Evolutionary conservation across 2,797 vertebrate genomes (phyloP).

Genomic region (Danio choprae): DNA sequence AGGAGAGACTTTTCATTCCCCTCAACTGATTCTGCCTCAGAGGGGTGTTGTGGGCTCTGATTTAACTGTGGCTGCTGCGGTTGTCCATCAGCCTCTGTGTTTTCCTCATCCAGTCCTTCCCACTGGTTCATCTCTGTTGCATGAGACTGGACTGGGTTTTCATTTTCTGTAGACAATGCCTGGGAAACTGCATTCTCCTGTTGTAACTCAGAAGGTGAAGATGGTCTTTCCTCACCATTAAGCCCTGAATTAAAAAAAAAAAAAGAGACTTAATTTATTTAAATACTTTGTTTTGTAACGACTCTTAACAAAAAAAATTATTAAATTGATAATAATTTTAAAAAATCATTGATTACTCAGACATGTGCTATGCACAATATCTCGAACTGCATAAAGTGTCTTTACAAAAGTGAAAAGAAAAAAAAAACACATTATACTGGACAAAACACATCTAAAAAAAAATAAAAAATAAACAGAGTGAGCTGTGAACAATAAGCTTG

Average conservation of each 20-base stretch:
- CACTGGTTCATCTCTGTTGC: conserved; percentile 64
- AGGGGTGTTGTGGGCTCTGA: conserved; percentile 60
- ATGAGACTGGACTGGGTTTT: conserved; percentile 60
- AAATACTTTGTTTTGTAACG: too few species aligned
- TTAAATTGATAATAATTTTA: not conserved
- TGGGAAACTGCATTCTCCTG: conserved; percentile 77
- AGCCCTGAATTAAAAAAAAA: conserved; percentile 74
- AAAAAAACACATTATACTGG: not conserved
- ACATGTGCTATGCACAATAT: not conserved
- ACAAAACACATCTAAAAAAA: not conserved
- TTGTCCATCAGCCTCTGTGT: conserved; percentile 70
- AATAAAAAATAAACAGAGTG: not conserved
- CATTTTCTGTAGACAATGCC: conserved; percentile 67
- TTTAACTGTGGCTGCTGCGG: conserved; percentile 61
- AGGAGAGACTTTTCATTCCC: conserved; percentile 78
- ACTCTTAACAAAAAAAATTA: not conserved
- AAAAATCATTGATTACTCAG: not conserved
- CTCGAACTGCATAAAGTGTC: not conserved
- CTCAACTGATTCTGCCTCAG: conserved; percentile 60
- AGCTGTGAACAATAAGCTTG: not conserved
- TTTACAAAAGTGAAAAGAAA: not conserved
- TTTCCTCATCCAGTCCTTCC: conserved; percentile 69
- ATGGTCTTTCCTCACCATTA: conserved; percentile 82
- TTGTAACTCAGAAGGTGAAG: conserved; percentile 70
- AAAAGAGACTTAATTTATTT: not conserved